These are phyloP conservation scores for Diplolepis rosae DNA, from an alignment of 2,888 invertebrate species.

Conservation along the genomic window DNA sequence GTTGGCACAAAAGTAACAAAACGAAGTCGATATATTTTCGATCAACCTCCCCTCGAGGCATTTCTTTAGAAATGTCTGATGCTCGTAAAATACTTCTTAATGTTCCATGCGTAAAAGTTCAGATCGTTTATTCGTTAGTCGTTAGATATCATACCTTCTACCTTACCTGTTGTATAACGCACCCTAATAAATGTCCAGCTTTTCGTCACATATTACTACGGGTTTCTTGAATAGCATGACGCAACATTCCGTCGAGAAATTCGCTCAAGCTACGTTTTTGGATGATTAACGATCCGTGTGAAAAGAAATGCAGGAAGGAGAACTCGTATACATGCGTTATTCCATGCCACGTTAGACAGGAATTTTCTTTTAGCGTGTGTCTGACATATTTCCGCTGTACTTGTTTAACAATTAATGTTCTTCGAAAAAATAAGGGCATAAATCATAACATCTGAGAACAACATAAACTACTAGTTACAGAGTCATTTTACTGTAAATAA, in stretches of 20 bases:
- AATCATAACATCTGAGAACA: slow-evolving; percentile 57
- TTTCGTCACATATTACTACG: slow-evolving; percentile 40
- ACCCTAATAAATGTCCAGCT: slow-evolving; percentile 41
- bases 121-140: not conserved
- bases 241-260: slow-evolving; percentile 61
- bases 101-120: not conserved
- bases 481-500: not conserved
- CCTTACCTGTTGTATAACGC: slow-evolving; percentile 19
- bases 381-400: slow-evolving; percentile 69
- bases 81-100: slow-evolving; percentile 4
- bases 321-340: slow-evolving; percentile 40
- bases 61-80: slow-evolving; percentile 18
- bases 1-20: slow-evolving; percentile 8
- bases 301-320: slow-evolving; percentile 43
- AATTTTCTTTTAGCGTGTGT: slow-evolving; percentile 61
- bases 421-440: slow-evolving; percentile 62
- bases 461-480: not conserved
- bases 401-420: slow-evolving; percentile 68
- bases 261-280: slow-evolving; percentile 57
- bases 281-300: slow-evolving; percentile 66
- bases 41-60: not conserved
- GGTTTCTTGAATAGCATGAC: slow-evolving; percentile 51
- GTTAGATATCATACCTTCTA: slow-evolving; percentile 4
- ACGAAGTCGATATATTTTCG: not conserved
- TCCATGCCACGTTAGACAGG: slow-evolving; percentile 45